phyloP scores from a whole-genome alignment of 2,113 vertebrate species.

The Peromyscus polionotus region DNA sequence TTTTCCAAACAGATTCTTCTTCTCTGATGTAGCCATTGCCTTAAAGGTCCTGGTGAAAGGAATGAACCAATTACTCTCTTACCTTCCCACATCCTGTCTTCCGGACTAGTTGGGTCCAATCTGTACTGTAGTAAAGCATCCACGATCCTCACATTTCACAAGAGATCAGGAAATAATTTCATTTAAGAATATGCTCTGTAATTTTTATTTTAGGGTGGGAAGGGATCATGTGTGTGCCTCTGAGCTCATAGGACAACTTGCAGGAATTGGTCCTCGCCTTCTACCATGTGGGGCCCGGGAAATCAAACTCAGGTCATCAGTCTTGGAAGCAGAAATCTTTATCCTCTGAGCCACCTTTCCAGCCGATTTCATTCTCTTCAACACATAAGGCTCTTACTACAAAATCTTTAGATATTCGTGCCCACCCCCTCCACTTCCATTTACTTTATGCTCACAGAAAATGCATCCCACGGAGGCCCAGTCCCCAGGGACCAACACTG shows the following conservation, averaged over 20 bases:
- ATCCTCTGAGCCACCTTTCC: background rate
- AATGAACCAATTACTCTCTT: background rate
- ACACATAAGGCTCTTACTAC: background rate
- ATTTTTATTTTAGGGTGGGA: background rate
- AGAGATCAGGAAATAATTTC: conserved; percentile 8
- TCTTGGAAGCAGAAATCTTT: background rate
- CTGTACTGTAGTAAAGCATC: background rate
- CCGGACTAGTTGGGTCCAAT: background rate
- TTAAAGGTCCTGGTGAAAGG: background rate
- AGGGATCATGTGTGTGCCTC: background rate
- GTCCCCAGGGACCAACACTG: too few relatives aligned
- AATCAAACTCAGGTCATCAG: background rate
- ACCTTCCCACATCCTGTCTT: background rate
- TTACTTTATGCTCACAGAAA: background rate
- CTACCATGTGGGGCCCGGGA: background rate
- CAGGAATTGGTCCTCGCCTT: background rate
- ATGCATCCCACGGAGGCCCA: too few relatives aligned
- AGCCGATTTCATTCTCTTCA: background rate
- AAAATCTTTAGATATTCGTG: background rate
- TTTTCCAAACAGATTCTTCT: background rate
- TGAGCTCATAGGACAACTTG: background rate
- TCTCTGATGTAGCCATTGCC: background rate
- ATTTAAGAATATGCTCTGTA: background rate
- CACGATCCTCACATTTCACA: background rate
- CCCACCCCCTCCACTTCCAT: background rate